Base-by-base conservation (phyloP, 1,140 invertebrate genomes). In the Eciton burchellii region DNA sequence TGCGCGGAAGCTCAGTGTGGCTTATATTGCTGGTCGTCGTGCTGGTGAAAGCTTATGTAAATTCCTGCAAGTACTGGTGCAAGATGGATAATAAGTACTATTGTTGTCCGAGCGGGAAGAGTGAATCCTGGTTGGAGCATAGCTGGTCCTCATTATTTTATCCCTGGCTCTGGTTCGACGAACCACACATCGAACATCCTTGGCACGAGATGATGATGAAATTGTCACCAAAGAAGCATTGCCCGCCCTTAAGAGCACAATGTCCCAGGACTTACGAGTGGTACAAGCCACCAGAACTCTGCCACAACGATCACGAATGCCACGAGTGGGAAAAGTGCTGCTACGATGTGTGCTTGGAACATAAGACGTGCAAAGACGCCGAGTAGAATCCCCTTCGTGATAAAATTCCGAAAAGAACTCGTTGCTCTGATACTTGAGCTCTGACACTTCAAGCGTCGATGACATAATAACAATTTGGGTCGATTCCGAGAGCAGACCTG, bases 31-130 rank as follows among this genome's bases (percentile, higher is more conserved):
- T 81, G 8, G 49, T 45, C 14, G 14, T n/a, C 43, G 19, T 72
- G 16, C 41, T 62, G 14, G 72, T 35, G 19, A 62, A 59, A 65
- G 52, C 41, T 8, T 45, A 76, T 4, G 26, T n/a, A 12, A 43
- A 49, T 1, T 54, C 59, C 24, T 92, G 91, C 76, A 88, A 82
- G 56, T 91, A 92, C 62, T 92, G 91, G 91, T 92, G 91, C 57
- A 91, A 83, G 52, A 79, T 88, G 8, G 60, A 81, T 3, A 29
- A 87, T 52, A 82, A 54, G 3, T 91, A 90, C 54, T 91, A 91
- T 54, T 92, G 91, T 43, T 92, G 91, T 29, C 85, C 89, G 6
- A 88, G 26, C 8, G 89, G 88, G 29, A 82, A 87, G 52, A 21
- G 9, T 0, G 81, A 88, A 0, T 65, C 24, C 0, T 84, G 49